Evolutionary conservation across 2,113 vertebrate species (phyloP).

Genomic region (Mustela nigripes): DNA sequence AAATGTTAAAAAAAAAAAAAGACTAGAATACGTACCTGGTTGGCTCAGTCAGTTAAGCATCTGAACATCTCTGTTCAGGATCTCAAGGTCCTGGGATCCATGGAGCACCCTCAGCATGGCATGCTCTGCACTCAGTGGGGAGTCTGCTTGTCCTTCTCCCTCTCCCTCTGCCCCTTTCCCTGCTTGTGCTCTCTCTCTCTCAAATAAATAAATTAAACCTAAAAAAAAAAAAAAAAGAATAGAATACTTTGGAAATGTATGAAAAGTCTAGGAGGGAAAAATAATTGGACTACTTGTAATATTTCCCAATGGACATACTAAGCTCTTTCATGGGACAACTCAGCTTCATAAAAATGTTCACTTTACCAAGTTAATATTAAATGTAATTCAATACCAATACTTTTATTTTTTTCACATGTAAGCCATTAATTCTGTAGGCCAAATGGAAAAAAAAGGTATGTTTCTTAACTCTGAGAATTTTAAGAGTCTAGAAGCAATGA

Average conservation of each 20-base stretch:
- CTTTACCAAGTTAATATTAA: background rate
- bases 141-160: background rate
- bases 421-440: background rate
- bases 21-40: background rate
- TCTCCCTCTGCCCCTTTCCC: background rate
- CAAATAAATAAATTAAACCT: background rate
- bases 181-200: background rate
- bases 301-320: background rate
- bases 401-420: background rate
- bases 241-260: background rate
- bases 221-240: background rate
- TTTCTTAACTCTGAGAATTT: background rate
- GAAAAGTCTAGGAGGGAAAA: background rate
- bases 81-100: background rate
- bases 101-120: background rate
- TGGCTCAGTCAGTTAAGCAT: background rate
- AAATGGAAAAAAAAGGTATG: background rate
- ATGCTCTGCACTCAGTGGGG: background rate
- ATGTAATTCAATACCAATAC: background rate
- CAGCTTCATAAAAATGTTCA: background rate
- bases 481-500: background rate
- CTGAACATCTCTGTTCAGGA: background rate
- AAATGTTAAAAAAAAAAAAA: background rate
- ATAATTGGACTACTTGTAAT: background rate
- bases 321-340: background rate